These are phyloP conservation scores for Catocala nupta DNA, from an alignment of 2,888 invertebrate species.

Conservation along the genomic window DNA sequence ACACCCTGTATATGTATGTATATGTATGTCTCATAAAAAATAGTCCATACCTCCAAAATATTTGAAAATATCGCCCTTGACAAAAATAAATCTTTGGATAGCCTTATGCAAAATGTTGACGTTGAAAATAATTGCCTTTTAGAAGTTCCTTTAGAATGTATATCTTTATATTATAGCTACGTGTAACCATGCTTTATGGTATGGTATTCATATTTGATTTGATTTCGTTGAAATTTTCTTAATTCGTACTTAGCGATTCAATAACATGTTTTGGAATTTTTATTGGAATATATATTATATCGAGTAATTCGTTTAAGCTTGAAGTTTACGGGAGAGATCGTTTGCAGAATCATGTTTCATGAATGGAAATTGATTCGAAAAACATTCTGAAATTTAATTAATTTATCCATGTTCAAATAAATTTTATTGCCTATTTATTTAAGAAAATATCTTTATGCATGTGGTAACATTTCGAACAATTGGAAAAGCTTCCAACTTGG, in stretches of 20 bases:
- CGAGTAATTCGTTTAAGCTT: neutral
- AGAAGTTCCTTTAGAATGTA: too few species aligned
- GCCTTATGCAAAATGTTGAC: too few species aligned
- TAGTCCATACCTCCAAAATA: too few species aligned
- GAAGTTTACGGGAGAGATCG: neutral
- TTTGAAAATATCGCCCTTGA: too few species aligned
- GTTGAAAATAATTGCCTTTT: too few species aligned
- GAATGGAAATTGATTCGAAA: constrained; percentile 19
- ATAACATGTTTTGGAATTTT: constrained; percentile 29
- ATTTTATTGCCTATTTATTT: constrained; percentile 2
- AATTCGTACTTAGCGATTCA: constrained; percentile 14
- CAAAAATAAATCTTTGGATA: too few species aligned
- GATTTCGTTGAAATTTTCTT: constrained; percentile 35
- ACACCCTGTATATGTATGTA: too few species aligned
- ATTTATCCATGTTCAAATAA: neutral
- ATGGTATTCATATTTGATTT: constrained; percentile 37
- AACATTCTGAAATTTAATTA: constrained; percentile 18
- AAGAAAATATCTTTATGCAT: constrained; percentile 9
- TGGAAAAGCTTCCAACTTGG: too few species aligned
- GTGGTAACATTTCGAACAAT: neutral
- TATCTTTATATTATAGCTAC: too few species aligned
- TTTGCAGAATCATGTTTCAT: constrained; percentile 10
- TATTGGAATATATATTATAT: constrained; percentile 12
- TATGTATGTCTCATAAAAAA: too few species aligned
- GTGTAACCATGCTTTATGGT: neutral